Conservation (phyloP, 2,113 vertebrate genomes). For the Poeciliopsis prolifica region DNA sequence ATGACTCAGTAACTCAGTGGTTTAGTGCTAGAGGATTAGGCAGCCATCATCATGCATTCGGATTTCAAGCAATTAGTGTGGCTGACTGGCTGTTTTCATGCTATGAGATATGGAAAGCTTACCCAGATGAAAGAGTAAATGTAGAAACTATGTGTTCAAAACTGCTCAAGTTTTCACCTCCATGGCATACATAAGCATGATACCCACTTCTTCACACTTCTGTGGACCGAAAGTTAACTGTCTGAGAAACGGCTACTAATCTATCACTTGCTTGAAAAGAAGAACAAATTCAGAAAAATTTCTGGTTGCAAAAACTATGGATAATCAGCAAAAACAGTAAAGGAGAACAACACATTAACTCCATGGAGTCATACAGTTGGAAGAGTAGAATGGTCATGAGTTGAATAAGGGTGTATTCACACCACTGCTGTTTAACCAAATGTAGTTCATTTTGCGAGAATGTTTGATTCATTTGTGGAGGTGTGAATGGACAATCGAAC, state of each 20-base stretch:
- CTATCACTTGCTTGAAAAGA: not conserved
- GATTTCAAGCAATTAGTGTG: not conserved
- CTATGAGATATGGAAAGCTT: not conserved
- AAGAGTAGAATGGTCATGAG: too few species aligned
- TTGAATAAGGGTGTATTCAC: too few species aligned
- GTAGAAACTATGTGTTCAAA: not conserved
- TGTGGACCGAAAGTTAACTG: not conserved
- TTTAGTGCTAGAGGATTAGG: not conserved
- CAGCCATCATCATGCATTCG: not conserved
- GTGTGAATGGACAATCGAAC: too few species aligned
- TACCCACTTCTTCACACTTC: not conserved
- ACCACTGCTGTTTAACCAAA: too few species aligned
- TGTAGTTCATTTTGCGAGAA: too few species aligned
- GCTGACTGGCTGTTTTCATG: not conserved
- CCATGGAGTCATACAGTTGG: too few species aligned
- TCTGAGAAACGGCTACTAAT: not conserved
- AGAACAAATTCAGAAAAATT: not conserved
- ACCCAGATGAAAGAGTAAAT: not conserved
- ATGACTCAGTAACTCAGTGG: not conserved
- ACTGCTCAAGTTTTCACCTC: not conserved
- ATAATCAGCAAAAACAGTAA: not conserved
- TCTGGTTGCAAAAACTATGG: not conserved
- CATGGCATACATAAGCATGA: not conserved
- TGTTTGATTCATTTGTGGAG: too few species aligned
- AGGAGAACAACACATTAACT: not conserved